phyloP scores from a whole-genome alignment of 2,888 invertebrate species.

The Lepidocyrtoides sp. region DNA sequence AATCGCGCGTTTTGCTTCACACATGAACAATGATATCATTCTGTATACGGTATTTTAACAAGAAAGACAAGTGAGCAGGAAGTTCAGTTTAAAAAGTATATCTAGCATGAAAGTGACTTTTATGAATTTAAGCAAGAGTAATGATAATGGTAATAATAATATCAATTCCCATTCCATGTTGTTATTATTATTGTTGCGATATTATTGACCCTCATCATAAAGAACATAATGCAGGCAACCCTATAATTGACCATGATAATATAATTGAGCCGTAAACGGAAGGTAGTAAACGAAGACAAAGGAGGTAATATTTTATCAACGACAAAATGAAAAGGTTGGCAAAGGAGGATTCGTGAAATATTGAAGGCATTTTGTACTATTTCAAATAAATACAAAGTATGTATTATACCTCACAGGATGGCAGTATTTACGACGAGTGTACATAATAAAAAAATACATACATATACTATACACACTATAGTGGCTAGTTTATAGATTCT shows the following conservation, averaged over 20 bases:
- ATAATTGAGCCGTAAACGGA: constrained; percentile 28
- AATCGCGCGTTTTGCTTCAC: neutral
- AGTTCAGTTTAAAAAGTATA: constrained; percentile 14
- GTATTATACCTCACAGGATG: constrained; percentile 7
- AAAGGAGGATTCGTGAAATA: neutral
- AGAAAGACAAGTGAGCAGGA: constrained; percentile 4
- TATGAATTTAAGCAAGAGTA: neutral
- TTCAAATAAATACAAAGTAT: neutral
- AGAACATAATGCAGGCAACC: neutral
- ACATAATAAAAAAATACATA: neutral
- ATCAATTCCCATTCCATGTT: constrained; percentile 1
- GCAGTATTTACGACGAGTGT: neutral
- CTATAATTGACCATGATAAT: neutral
- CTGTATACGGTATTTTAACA: neutral
- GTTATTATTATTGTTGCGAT: constrained; percentile 24
- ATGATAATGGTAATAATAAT: constrained; percentile 13
- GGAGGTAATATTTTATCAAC: constrained; percentile 3
- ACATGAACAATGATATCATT: neutral
- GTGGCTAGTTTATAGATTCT: neutral
- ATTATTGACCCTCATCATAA: constrained; percentile 12
- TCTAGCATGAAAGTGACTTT: constrained; percentile 29
- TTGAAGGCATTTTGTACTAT: constrained; percentile 5
- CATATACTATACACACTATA: neutral
- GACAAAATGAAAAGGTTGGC: constrained; percentile 13
- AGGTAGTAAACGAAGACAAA: neutral